Conservation (phyloP, 2,113 vertebrate species). For the Ramphastos sulfuratus region DNA sequence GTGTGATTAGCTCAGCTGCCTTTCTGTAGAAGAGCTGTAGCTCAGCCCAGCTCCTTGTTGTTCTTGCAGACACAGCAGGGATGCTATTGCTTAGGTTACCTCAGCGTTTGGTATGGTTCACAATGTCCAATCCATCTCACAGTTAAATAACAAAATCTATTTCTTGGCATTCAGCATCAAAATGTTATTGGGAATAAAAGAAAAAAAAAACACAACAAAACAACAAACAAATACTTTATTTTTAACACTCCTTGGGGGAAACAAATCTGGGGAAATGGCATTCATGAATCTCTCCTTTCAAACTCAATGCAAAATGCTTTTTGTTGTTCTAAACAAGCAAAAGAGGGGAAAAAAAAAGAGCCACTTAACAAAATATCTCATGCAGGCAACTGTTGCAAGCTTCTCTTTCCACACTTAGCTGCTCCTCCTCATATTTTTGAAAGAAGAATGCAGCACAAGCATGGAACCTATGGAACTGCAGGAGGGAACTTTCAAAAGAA, state of each 20-base stretch:
- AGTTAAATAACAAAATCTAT: not conserved
- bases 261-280: not conserved
- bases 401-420: not conserved
- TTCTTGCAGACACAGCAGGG: not conserved
- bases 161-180: not conserved
- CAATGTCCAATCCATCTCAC: not conserved
- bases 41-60: not conserved
- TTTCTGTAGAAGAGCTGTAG: not conserved
- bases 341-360: not conserved
- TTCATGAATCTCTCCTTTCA: not conserved
- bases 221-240: not conserved
- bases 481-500: slow-evolving; percentile 30
- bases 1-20: not conserved
- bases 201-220: not conserved
- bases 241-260: not conserved
- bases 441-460: not conserved
- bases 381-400: not conserved
- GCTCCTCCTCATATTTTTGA: not conserved
- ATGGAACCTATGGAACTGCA: not conserved
- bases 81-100: not conserved
- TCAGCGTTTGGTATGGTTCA: not conserved
- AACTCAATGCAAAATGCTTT: not conserved
- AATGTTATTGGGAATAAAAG: not conserved
- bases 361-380: not conserved
- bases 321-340: not conserved